Conservation (phyloP, 2,888 invertebrate genomes). For the Trisateles emortualis region DNA sequence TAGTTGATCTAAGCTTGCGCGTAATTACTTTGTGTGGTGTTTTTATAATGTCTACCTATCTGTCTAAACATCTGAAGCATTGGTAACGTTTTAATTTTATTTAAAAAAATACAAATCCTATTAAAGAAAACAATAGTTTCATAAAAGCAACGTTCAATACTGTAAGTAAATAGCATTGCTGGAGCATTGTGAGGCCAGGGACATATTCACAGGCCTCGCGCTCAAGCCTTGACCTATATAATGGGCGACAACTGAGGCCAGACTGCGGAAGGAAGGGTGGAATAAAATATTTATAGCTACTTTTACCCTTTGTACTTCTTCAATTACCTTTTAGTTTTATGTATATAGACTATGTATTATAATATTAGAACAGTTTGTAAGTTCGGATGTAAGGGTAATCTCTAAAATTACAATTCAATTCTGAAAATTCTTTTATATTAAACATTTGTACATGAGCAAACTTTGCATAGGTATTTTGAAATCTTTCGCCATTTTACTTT, state of each 20-base stretch:
- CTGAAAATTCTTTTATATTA: no score
- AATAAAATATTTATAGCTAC: conserved; percentile 23
- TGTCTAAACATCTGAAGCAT: no score
- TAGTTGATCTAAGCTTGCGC: no score
- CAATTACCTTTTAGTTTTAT: conserved; percentile 18
- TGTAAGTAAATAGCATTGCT: background rate
- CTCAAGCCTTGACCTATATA: conserved; percentile 41
- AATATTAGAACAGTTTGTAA: background rate
- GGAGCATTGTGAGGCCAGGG: conserved; percentile 36
- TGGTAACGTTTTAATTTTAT: no score
- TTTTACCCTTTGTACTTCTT: conserved; percentile 15
- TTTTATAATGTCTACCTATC: no score
- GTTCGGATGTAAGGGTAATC: no score
- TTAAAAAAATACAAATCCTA: background rate
- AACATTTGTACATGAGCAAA: no score
- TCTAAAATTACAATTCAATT: no score
- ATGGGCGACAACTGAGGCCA: conserved; percentile 26
- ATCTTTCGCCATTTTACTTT: no score
- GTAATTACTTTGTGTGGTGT: no score
- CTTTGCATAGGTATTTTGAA: no score
- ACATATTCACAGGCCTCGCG: conserved; percentile 26
- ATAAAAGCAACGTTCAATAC: background rate
- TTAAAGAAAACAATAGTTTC: background rate
- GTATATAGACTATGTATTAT: background rate
- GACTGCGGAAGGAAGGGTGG: conserved; percentile 27